Evolutionary conservation across 1,140 invertebrate species (phyloP), one percentile per base, ranked within the genome.

Genomic region (Lepidostoma basale): DNA sequence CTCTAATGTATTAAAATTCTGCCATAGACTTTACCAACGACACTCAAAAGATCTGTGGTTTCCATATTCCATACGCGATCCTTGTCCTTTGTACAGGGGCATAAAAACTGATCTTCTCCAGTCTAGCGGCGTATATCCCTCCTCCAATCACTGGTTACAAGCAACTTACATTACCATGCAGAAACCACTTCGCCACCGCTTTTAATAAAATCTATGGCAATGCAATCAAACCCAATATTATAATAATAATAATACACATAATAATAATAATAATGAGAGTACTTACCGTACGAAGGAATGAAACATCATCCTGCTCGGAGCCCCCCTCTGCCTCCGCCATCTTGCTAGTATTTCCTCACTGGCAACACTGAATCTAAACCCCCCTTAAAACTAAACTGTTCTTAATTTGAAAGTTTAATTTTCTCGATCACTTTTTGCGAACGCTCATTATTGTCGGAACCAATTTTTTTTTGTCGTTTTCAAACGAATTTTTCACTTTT

Each of bases 281-380:
- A 88, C 93, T 92, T 81, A 97, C 96, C 89, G 96, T 98, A 75
- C 96, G 90, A 68, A 98, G 88, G 85, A 98, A 98, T 79, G 95
- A 98, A 84, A 98, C 95, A 88, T 98, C 95, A 90, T 98, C 96
- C 85, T 98, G 95, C 84, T 98, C 95, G 75, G 94, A 95, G 72
- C 93, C 91, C 76, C 92, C 93, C 83, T 96, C 94, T 76, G 89
- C 90, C 84, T 96, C 94, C 76, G 92, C 93, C 93, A 95, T 95
- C 74, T 81, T 85, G 72, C 75, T 72, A 25, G 12, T 25, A 18
- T 49, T 20, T 33, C 12, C 36, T 44, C 18, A 18, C 62, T 63
- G 62, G 62, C 62, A 63, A 39, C 62, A 63, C 62, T 45, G 22
- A 59, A 59, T 23, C 8, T 30, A 14, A 18, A 6, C 20, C 45